Evolutionary conservation across 2,888 invertebrate genomes (phyloP).

Genomic region (Amphimallon solstitiale): DNA sequence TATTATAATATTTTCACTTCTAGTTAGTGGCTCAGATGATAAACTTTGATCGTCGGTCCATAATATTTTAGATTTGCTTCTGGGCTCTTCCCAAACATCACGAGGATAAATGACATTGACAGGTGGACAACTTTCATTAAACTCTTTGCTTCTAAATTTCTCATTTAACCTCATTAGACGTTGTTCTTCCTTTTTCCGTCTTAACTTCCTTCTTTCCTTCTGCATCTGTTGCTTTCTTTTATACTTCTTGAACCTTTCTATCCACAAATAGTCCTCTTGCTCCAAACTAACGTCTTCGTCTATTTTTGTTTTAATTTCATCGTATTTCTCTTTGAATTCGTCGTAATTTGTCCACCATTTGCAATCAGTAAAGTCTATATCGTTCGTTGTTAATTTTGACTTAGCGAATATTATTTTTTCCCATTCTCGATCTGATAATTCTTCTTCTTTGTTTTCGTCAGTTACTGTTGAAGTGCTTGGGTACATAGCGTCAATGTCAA

Average conservation of each 20-base stretch:
- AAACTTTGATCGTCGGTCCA: no score
- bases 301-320: constrained; percentile 35
- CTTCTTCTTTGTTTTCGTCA: constrained; percentile 13
- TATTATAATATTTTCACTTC: no score
- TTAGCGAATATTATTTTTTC: constrained; percentile 54
- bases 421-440: constrained; percentile 41
- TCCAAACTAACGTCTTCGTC: constrained; percentile 30
- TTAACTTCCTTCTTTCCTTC: constrained; percentile 36
- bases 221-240: constrained; percentile 29
- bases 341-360: constrained; percentile 44
- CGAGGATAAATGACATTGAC: constrained; percentile 39
- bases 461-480: constrained; percentile 4
- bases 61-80: no score
- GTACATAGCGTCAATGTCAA: background rate
- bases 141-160: constrained; percentile 41
- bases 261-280: constrained; percentile 43
- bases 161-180: constrained; percentile 33
- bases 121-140: constrained; percentile 37
- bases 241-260: constrained; percentile 37
- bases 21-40: no score
- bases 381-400: constrained; percentile 44
- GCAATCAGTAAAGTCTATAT: constrained; percentile 43
- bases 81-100: no score
- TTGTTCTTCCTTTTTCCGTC: constrained; percentile 18
- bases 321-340: constrained; percentile 39